These are phyloP conservation scores for Heterodera filipjevi DNA, from an alignment of 2,888 invertebrate genomes.

Conservation along the genomic window DNA sequence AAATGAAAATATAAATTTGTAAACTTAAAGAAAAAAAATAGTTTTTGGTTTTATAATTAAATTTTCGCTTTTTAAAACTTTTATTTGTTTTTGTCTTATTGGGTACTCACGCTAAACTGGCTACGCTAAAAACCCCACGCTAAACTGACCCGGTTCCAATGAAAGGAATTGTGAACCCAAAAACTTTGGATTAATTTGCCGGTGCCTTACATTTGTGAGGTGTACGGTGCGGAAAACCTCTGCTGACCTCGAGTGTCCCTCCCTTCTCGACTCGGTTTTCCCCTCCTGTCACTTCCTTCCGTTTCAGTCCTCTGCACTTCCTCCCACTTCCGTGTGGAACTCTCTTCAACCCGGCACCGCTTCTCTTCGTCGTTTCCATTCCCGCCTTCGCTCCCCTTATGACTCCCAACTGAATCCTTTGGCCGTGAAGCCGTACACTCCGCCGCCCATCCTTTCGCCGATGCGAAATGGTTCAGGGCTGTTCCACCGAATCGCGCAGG, in stretches of 20 bases:
- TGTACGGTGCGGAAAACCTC: too few relatives aligned
- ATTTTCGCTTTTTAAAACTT: too few relatives aligned
- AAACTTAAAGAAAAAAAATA: too few relatives aligned
- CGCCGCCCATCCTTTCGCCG: conserved; percentile 90
- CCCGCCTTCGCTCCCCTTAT: conserved; percentile 36
- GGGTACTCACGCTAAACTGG: too few relatives aligned
- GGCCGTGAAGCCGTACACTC: conserved; percentile 75
- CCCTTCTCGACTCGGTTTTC: neutral
- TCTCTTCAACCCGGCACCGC: conserved; percentile 9
- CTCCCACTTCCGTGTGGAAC: neutral
- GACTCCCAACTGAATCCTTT: neutral
- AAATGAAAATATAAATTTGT: too few relatives aligned
- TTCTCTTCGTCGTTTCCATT: conserved; percentile 40
- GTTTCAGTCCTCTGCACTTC: conserved; percentile 21
- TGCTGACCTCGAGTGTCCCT: neutral
- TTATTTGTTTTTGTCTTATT: too few relatives aligned
- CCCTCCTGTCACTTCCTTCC: neutral
- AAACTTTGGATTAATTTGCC: too few relatives aligned
- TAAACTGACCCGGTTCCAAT: too few relatives aligned
- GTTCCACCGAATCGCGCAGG: conserved; percentile 64
- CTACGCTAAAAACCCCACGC: too few relatives aligned
- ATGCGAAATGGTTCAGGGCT: conserved; percentile 85
- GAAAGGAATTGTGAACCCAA: too few relatives aligned
- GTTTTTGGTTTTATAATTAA: too few relatives aligned
- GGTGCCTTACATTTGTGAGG: too few relatives aligned